Evolutionary conservation across 2,113 vertebrate genomes (phyloP), one percentile per base, ranked within the genome.

Genomic region (Promerops cafer): DNA sequence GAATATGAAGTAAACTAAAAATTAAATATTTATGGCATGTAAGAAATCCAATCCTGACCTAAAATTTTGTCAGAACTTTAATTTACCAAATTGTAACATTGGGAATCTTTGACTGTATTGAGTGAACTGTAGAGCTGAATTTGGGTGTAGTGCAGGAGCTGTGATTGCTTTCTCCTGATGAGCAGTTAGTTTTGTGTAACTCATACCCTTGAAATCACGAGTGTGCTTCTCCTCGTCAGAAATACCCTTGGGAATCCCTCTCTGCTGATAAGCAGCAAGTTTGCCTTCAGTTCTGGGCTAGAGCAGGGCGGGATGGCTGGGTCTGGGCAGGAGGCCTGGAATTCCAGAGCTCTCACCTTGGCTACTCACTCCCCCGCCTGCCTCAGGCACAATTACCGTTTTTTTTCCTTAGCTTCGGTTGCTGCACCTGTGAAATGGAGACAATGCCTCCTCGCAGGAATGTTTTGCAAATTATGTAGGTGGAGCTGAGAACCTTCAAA

Each of bases 371-470:
- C 64, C 33, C 21, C 80, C 0, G 4, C 16, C 49, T 3, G 70
- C 92, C 86, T 77, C 56, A 0, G 24, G 76, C 76, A 71, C 57
- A 60, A 28, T 66, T 40, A 24, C 42, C 27, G 83, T 74, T n/a
- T 60, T 63, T 42, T 61, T 22, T 47, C 1, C 33, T 78, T 7
- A 68, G 65, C 89, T 80, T 92, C 39, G 42, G n/a, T 89, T 87
- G 52, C 86, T 92, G 86, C 95, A 95, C 71, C 95, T 96, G 88
- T 92, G 93, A 88, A 88, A 83, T 45, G 33, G 78, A 93, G 86
- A 83, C 91, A 91, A 37, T 87, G 60, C 72, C 47, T 83, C 39
- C 76, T 83, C 33, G 23, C 27, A 47, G 89, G 79, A 94, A 65
- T 78, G 63, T 33, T 78, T 80, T 59, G 64, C 59, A 66, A 63